Conservation (phyloP, 1,140 invertebrate genomes). For the Drosophila burlai region DNA sequence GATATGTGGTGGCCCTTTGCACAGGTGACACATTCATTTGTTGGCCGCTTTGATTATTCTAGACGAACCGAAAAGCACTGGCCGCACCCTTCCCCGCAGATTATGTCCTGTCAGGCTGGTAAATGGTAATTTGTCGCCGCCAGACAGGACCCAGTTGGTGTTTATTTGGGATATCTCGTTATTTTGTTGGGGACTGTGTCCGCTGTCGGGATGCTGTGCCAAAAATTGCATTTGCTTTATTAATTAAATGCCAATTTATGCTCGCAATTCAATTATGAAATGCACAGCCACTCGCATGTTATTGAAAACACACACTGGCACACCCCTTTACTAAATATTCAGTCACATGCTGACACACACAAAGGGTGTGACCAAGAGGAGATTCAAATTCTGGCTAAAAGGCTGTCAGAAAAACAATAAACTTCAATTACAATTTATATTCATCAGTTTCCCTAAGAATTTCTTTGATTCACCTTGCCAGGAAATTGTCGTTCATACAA, state of each 20-base stretch:
- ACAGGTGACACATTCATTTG: constrained; percentile 78
- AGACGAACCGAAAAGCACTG: constrained; percentile 62
- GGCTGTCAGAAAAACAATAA: constrained; percentile 18
- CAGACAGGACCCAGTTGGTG: constrained; percentile 45
- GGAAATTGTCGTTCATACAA: neutral
- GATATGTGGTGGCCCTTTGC: constrained; percentile 34
- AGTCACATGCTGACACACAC: neutral
- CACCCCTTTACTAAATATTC: constrained; percentile 4
- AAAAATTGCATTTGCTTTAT: constrained; percentile 79
- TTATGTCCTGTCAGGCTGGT: constrained; percentile 36
- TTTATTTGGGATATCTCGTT: constrained; percentile 27
- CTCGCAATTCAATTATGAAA: constrained; percentile 67
- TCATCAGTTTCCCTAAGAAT: constrained; percentile 10
- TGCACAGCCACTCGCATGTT: constrained; percentile 19
- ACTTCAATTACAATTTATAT: constrained; percentile 22
- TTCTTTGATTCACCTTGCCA: neutral
- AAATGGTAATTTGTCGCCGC: constrained; percentile 72
- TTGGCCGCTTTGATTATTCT: constrained; percentile 73
- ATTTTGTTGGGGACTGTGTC: constrained; percentile 5
- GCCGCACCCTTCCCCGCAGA: constrained; percentile 46
- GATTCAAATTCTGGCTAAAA: neutral
- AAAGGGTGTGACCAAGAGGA: neutral
- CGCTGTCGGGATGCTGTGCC: constrained; percentile 13
- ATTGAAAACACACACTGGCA: constrained; percentile 29
- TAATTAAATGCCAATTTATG: constrained; percentile 76